Percentiles rank a stretch among this genome's conserved stretches.
These are phyloP conservation scores for Trachymyrmex septentrionalis DNA, from an alignment of 1,140 invertebrate genomes.

Conservation along the genomic window DNA sequence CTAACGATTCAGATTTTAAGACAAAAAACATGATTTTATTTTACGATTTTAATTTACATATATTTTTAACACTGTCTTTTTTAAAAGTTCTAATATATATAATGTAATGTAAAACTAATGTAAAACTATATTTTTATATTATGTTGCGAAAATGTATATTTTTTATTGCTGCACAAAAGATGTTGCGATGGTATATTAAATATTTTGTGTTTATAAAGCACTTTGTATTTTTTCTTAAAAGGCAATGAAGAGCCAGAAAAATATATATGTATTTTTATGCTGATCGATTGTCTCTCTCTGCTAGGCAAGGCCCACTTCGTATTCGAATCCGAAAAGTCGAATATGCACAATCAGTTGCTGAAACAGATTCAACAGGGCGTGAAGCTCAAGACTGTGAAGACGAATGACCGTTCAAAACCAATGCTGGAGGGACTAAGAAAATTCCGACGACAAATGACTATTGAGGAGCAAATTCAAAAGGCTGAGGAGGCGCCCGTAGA, in stretches of 20 bases:
- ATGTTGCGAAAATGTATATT: neutral
- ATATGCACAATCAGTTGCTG: conserved; percentile 93
- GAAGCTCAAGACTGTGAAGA: conserved; percentile 91
- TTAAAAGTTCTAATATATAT: neutral
- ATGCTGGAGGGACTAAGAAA: conserved; percentile 93
- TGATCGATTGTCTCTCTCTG: conserved; percentile 65
- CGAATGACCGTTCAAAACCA: conserved; percentile 95
- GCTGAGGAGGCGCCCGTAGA: conserved; percentile 87
- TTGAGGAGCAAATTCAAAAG: conserved; percentile 95
- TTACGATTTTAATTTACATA: neutral
- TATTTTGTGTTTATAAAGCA: neutral
- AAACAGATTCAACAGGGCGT: conserved; percentile 94
- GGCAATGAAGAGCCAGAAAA: neutral
- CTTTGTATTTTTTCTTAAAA: neutral
- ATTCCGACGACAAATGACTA: conserved; percentile 95
- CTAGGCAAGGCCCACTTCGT: conserved; percentile 91
- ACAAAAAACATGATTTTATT: neutral
- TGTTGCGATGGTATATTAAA: no score
- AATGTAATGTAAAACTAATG: neutral
- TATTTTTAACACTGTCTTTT: neutral
- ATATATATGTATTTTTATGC: neutral
- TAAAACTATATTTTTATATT: conserved; percentile 2
- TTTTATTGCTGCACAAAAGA: neutral
- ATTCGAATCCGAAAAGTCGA: conserved; percentile 95
- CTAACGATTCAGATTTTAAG: neutral